These are phyloP conservation scores for Lineus longissimus DNA, from an alignment of 1,140 invertebrate genomes.

Conservation along the genomic window DNA sequence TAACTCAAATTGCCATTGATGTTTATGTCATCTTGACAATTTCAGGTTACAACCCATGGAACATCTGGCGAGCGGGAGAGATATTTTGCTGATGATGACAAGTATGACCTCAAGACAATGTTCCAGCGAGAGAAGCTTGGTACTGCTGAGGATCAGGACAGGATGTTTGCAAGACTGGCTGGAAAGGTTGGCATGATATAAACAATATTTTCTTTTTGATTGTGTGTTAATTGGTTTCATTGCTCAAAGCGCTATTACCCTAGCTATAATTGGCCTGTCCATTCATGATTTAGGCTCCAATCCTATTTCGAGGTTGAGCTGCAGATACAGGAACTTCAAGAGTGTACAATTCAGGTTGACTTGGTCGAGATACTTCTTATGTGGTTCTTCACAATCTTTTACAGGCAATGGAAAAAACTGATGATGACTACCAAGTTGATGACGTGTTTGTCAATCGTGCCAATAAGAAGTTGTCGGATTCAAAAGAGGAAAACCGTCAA, in stretches of 20 bases:
- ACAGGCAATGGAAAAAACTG: slow-evolving; percentile 61
- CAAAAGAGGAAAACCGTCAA: slow-evolving; percentile 64
- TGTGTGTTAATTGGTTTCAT: slow-evolving; percentile 14
- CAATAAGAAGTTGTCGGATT: slow-evolving; percentile 60
- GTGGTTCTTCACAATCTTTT: slow-evolving; percentile 5
- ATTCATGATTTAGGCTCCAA: too few relatives aligned
- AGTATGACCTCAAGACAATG: slow-evolving; percentile 80
- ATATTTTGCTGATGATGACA: slow-evolving; percentile 89
- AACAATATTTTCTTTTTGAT: slow-evolving; percentile 10
- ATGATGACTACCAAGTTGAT: slow-evolving; percentile 75
- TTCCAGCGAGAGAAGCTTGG: slow-evolving; percentile 85
- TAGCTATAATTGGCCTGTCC: too few relatives aligned
- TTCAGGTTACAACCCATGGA: slow-evolving; percentile 67
- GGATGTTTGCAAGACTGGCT: slow-evolving; percentile 72
- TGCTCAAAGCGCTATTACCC: too few relatives aligned
- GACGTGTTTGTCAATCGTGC: slow-evolving; percentile 80
- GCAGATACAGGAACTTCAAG: too few relatives aligned
- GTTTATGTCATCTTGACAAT: too few relatives aligned
- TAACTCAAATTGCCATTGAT: too few relatives aligned
- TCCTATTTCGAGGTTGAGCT: too few relatives aligned
- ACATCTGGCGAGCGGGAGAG: slow-evolving; percentile 67
- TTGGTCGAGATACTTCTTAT: too few relatives aligned
- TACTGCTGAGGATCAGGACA: slow-evolving; percentile 75
- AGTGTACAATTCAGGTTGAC: too few relatives aligned
- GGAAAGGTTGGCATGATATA: slow-evolving; percentile 59